Percentiles rank a stretch among this genome's conserved stretches.
Conservation (phyloP, 2,113 vertebrate species). For the Pungitius pungitius region DNA sequence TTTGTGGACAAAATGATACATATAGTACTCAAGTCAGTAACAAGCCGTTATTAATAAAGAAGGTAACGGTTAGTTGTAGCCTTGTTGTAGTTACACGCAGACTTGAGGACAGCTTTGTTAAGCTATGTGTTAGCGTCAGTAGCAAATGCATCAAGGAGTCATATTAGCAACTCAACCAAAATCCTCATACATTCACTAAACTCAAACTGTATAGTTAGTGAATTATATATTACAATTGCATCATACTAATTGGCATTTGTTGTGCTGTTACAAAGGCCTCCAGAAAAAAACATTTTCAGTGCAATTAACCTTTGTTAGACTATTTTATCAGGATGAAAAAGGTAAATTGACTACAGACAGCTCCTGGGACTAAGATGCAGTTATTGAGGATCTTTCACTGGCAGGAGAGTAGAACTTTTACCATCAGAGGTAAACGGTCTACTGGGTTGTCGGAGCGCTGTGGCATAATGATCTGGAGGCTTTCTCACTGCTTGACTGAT, state of each 20-base stretch:
- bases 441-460: conserved; percentile 48
- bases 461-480: conserved; percentile 44
- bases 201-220: not conserved
- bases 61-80: not conserved
- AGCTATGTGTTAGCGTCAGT: not conserved
- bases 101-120: not conserved
- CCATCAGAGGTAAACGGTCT: conserved; percentile 56
- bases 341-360: conserved; percentile 4
- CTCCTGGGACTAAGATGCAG: conserved; percentile 31
- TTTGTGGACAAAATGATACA: not conserved
- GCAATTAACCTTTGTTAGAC: conserved; percentile 1
- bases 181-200: not conserved
- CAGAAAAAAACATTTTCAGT: not conserved
- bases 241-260: not conserved
- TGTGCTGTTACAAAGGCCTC: not conserved
- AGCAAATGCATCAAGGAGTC: not conserved
- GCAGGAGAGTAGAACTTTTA: conserved; percentile 31
- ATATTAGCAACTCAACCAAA: not conserved
- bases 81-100: not conserved
- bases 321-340: not conserved
- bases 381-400: conserved; percentile 39
- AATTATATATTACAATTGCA: not conserved
- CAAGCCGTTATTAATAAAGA: not conserved
- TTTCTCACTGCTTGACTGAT: conserved; percentile 50
- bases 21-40: not conserved